Conservation (phyloP, 2,797 vertebrate species). For the Halcyon smyrnensis region DNA sequence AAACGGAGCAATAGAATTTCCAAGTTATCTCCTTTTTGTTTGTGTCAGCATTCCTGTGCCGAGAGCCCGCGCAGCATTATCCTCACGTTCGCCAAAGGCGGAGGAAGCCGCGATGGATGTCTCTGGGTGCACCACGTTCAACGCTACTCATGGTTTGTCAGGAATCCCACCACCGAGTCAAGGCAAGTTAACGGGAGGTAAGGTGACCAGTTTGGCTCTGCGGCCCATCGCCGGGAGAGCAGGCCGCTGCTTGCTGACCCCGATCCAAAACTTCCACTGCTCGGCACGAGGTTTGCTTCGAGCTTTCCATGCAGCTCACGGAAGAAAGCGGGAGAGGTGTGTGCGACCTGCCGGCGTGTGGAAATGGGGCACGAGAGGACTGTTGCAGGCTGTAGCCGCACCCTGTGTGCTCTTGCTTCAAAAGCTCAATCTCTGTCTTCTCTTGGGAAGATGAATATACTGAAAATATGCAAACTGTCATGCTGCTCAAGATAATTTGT, state of each 20-base stretch:
- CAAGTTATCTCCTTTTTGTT: conserved; percentile 75
- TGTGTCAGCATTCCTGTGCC: conserved; percentile 70
- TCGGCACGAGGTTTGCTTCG: neutral
- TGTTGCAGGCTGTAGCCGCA: neutral
- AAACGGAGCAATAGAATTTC: conserved; percentile 68
- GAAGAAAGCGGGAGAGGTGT: neutral
- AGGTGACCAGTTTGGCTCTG: neutral
- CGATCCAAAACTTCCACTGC: neutral
- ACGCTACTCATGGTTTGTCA: fast-evolving
- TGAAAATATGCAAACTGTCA: conserved; percentile 1
- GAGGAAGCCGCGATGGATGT: fast-evolving
- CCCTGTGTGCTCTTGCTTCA: neutral
- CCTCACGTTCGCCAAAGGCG: fast-evolving
- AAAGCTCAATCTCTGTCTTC: neutral
- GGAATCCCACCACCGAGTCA: neutral
- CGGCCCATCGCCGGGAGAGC: neutral
- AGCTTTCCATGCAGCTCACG: neutral
- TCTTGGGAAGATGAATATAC: neutral
- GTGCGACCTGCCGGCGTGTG: neutral
- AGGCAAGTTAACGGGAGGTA: neutral
- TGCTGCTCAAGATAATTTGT: neutral
- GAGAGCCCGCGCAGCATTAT: neutral
- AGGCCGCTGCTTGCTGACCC: neutral
- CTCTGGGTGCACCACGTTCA: neutral
- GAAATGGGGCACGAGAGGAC: neutral